phyloP scores from a whole-genome alignment of 2,113 vertebrate genomes.

The Sula dactylatra region DNA sequence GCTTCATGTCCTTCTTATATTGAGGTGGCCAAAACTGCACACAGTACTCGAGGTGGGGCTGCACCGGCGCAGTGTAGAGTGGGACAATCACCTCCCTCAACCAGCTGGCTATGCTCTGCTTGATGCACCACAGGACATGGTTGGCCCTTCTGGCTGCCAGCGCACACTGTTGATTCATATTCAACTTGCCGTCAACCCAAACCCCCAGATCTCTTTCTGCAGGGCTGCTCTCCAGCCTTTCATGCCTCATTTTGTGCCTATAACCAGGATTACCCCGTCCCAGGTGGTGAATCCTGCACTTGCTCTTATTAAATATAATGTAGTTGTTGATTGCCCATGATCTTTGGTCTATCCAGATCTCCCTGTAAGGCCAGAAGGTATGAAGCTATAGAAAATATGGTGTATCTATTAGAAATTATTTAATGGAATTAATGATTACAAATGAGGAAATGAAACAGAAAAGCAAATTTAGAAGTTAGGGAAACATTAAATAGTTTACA shows the following conservation, averaged over 20 bases:
- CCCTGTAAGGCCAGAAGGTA: background rate
- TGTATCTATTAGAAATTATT: background rate
- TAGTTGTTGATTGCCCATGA: background rate
- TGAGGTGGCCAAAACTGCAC: too few relatives aligned
- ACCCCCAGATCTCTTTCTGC: background rate
- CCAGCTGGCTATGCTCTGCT: background rate
- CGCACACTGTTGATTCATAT: background rate
- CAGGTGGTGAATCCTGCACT: background rate
- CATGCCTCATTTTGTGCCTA: fast-evolving
- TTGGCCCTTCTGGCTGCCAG: background rate
- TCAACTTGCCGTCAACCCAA: background rate
- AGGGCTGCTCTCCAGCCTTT: background rate
- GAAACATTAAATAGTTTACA: background rate
- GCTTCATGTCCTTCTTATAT: too few relatives aligned
- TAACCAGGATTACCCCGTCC: background rate
- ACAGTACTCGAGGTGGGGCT: background rate
- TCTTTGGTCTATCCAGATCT: background rate
- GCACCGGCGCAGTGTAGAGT: too few relatives aligned
- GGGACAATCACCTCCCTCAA: background rate
- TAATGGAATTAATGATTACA: background rate
- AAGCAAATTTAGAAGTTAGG: background rate
- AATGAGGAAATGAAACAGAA: background rate
- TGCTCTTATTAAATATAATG: background rate
- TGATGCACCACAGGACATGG: background rate
- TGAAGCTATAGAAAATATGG: background rate